Evolutionary conservation across 2,888 invertebrate species (phyloP).

Genomic region (Trissolcus japonicus): DNA sequence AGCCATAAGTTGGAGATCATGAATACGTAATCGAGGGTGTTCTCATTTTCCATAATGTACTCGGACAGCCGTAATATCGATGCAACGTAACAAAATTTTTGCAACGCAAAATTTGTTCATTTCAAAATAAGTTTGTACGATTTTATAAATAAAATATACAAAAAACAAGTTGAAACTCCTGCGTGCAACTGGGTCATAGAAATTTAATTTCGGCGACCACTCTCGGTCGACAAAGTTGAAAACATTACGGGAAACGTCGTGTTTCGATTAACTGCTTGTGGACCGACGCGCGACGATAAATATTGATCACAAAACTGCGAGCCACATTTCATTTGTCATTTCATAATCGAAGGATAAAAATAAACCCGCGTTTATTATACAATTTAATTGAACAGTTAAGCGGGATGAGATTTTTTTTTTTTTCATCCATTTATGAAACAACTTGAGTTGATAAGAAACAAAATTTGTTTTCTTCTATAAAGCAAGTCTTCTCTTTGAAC

Average conservation of each 20-base stretch:
- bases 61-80: not conserved
- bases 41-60: slow-evolving; percentile 9
- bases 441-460: not conserved
- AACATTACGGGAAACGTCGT: slow-evolving; percentile 9
- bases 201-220: slow-evolving; percentile 18
- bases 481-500: not conserved
- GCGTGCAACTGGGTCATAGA: slow-evolving; percentile 18
- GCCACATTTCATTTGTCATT: slow-evolving; percentile 5
- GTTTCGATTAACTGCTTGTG: slow-evolving; percentile 18
- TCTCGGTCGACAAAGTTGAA: slow-evolving; percentile 3
- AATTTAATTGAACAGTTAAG: not conserved
- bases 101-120: not conserved
- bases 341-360: slow-evolving; percentile 8
- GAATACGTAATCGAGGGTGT: slow-evolving; percentile 14
- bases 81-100: not conserved
- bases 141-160: no score
- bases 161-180: not conserved
- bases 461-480: not conserved
- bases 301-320: slow-evolving; percentile 6
- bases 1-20: slow-evolving; percentile 11
- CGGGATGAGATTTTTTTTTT: no score
- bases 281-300: not conserved
- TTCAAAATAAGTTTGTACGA: not conserved
- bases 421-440: not conserved
- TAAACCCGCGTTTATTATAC: not conserved